Base-by-base conservation (phyloP, 2,888 invertebrate genomes). In the Phalera bucephala region DNA sequence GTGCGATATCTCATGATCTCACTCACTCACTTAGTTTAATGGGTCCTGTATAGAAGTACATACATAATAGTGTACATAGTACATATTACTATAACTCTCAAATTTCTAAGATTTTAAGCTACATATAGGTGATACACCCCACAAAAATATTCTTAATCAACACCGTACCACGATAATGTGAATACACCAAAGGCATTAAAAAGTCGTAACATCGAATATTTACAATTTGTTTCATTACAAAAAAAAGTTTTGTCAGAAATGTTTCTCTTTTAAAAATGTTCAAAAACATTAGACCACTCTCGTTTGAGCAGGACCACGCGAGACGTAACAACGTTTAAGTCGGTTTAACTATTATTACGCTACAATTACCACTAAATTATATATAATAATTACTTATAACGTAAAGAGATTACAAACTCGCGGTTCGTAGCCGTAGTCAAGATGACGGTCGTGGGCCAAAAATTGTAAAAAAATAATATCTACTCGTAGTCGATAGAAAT, bases 351-450 rank as follows among this genome's bases (percentile, higher is more conserved):
- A 14, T 6, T 6, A 31, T 31, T 22, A 35, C 33, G 38, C 35
- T 42, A 42, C 28, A 14, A 37, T 33, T 33, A 15, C 29, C 31
- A 33, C 44, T 52, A 61, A 35, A 49, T 47, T 45, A 53, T 52
- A 47, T 64, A 64, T 61, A 64, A 45, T 43, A 47, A 56, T 49
- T 48, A 59, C 53, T 57, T 58, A 60, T 52, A 56, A 51, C 34
- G 26, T 46, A 35, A 56, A 34, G 62, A 62, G 52, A 62, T 64
- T 65, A 56, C 47, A 36, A 50, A 45, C 36, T 35, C 40, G 11
- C 34, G 19, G 22, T 29, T 23, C 29, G 23, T 15, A 26, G 31
- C n/a, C n/a, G n/a, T 26, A 20, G 47, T 43, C 50, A 31, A 40
- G 34, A n/a, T n/a, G 32, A 19, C 44, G 31, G 30, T 9, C 21